phyloP scores from a whole-genome alignment of 2,888 invertebrate genomes.

The Unio pictorum region DNA sequence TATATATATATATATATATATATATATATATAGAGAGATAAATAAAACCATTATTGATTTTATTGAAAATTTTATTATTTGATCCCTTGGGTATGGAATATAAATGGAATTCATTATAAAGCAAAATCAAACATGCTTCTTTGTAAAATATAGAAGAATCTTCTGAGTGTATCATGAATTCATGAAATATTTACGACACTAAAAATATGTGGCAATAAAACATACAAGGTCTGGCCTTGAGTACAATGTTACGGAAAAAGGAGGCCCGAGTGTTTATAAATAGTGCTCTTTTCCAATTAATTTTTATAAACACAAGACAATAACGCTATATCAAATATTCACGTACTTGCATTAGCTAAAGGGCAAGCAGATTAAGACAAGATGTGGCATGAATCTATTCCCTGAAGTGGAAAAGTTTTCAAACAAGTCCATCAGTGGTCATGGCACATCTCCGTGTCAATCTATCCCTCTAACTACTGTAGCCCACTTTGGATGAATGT shows the following conservation, averaged over 20 bases:
- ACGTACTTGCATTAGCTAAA: conserved; percentile 66
- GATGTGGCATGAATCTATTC: conserved; percentile 3
- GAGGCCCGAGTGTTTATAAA: conserved; percentile 87
- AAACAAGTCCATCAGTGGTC: background rate
- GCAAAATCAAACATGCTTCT: too few species aligned
- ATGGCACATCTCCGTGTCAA: conserved; percentile 39
- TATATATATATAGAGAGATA: too few species aligned
- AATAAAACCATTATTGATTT: too few species aligned
- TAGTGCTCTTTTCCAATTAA: conserved; percentile 87
- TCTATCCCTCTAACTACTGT: conserved; percentile 41
- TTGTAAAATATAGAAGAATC: too few species aligned
- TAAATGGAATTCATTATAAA: too few species aligned
- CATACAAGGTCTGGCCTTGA: background rate
- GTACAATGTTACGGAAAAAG: background rate
- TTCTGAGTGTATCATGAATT: background rate
- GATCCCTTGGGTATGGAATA: too few species aligned
- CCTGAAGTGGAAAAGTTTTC: conserved; percentile 1
- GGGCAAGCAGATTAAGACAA: conserved; percentile 43
- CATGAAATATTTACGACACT: background rate
- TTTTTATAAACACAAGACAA: conserved; percentile 91
- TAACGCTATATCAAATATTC: conserved; percentile 67
- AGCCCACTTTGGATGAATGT: too few species aligned
- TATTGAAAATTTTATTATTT: too few species aligned
- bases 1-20: too few species aligned
- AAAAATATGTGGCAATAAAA: too few species aligned